phyloP scores from a whole-genome alignment of 2,888 invertebrate species.

The Hemaris fuciformis region DNA sequence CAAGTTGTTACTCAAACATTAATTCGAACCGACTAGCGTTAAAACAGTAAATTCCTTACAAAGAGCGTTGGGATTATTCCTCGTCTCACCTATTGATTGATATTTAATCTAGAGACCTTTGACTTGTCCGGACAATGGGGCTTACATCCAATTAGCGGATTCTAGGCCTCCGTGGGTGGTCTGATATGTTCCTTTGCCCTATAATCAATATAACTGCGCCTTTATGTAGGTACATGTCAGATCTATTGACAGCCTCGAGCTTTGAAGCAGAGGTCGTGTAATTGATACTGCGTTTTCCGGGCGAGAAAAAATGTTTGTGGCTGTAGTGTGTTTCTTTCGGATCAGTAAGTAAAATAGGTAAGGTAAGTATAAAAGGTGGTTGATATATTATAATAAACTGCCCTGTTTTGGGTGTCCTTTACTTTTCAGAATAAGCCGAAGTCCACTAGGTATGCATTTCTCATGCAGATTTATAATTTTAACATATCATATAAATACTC shows the following conservation, averaged over 20 bases:
- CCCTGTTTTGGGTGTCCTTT: too few relatives aligned
- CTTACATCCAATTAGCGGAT: constrained; percentile 57
- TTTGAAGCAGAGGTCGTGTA: constrained; percentile 29
- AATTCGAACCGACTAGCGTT: neutral
- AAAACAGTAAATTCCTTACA: constrained; percentile 3
- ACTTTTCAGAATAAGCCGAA: too few relatives aligned
- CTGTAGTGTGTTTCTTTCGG: neutral
- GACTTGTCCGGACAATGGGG: constrained; percentile 61
- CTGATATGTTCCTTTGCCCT: constrained; percentile 50
- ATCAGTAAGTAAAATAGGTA: too few relatives aligned
- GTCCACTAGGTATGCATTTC: too few relatives aligned
- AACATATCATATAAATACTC: too few relatives aligned
- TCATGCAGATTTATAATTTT: too few relatives aligned
- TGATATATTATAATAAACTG: too few relatives aligned
- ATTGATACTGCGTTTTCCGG: constrained; percentile 26
- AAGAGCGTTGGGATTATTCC: constrained; percentile 22
- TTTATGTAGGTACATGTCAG: constrained; percentile 47
- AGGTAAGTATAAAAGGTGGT: too few relatives aligned
- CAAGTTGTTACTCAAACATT: neutral
- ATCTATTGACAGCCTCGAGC: constrained; percentile 43
- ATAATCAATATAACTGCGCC: constrained; percentile 54
- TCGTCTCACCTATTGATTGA: constrained; percentile 44
- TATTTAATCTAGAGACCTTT: constrained; percentile 59
- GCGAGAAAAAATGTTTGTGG: constrained; percentile 11
- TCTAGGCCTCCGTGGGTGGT: constrained; percentile 58